Percentiles rank a stretch among this genome's conserved stretches.
phyloP scores from a whole-genome alignment of 2,113 vertebrate species.

The Gavia stellata region DNA sequence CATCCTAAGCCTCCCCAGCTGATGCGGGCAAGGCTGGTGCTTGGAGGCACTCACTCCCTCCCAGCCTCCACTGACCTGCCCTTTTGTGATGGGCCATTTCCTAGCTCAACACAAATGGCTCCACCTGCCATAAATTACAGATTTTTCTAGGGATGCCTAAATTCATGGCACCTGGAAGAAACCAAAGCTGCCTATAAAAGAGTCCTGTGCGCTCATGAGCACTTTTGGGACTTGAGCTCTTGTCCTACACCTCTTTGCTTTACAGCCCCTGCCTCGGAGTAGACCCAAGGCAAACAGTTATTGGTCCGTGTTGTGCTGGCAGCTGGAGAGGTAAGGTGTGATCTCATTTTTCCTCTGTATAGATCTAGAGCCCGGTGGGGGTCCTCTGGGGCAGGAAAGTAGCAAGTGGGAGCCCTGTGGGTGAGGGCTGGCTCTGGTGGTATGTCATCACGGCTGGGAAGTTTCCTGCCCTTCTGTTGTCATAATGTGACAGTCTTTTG shows the following conservation, averaged over 20 bases:
- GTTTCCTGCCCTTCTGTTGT: not conserved
- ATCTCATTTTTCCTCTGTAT: not conserved
- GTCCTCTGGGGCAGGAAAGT: not conserved
- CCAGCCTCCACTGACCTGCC: not conserved
- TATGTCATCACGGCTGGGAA: rapidly evolving
- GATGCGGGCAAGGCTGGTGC: not conserved
- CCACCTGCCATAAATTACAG: not conserved
- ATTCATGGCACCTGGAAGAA: not conserved
- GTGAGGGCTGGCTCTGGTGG: not conserved
- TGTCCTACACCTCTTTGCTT: not conserved
- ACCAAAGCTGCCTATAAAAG: not conserved
- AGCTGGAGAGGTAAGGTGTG: not conserved
- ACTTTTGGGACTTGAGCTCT: not conserved
- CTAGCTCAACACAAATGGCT: not conserved
- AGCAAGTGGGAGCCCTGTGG: not conserved
- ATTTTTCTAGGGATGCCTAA: not conserved
- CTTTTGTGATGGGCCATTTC: not conserved
- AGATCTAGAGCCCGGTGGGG: not conserved
- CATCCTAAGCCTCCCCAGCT: not conserved
- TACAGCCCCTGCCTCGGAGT: not conserved
- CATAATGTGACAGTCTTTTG: not conserved
- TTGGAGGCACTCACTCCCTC: not conserved
- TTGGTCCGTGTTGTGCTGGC: not conserved
- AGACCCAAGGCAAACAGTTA: not conserved
- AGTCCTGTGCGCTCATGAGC: rapidly evolving